These are phyloP conservation scores for Mareca strepera DNA, from an alignment of 2,797 vertebrate genomes.

Conservation along the genomic window DNA sequence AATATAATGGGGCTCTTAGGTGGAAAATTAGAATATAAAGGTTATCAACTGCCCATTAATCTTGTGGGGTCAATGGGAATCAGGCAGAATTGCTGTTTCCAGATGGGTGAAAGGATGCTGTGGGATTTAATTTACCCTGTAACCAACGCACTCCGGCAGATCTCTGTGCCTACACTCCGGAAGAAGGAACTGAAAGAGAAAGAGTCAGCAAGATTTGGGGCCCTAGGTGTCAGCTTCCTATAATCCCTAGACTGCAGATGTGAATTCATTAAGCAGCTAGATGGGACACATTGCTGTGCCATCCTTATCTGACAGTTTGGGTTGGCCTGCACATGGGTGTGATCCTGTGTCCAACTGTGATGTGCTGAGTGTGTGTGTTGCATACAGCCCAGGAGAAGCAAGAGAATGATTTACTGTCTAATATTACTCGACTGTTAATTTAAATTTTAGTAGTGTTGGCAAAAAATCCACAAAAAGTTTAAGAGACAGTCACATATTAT, in stretches of 20 bases:
- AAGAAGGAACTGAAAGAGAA: not conserved
- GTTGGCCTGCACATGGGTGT: rapidly evolving
- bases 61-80: constrained; percentile 49
- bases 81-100: constrained; percentile 53
- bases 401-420: not conserved
- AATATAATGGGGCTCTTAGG: not conserved
- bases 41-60: constrained; percentile 60
- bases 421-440: not conserved
- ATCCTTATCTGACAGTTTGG: not conserved
- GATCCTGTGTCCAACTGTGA: rapidly evolving
- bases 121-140: constrained; percentile 38
- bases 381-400: not conserved
- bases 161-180: not conserved
- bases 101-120: constrained; percentile 23
- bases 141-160: constrained; percentile 11
- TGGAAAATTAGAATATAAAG: constrained; percentile 63
- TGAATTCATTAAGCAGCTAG: not conserved
- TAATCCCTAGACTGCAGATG: not conserved
- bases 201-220: not conserved
- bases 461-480: not conserved
- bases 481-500: not conserved
- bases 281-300: rapidly evolving
- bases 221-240: not conserved
- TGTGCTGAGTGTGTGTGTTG: rapidly evolving
- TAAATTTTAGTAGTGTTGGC: not conserved